Evolutionary conservation across 2,113 vertebrate species (phyloP).

Genomic region (Takifugu bimaculatus): DNA sequence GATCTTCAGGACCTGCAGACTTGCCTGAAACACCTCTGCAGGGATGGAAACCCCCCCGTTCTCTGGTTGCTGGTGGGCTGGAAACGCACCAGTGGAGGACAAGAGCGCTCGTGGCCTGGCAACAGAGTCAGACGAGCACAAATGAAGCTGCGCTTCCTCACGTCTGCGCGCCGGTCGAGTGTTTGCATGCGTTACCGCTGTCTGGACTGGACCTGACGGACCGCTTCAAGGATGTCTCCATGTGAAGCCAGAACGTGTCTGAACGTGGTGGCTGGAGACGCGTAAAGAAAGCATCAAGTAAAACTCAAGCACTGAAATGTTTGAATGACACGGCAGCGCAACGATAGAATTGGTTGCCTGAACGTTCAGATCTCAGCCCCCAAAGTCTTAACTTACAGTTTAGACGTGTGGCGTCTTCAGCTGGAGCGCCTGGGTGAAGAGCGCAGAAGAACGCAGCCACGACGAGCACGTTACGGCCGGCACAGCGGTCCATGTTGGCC

Average conservation of each 20-base stretch:
- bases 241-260: conserved; percentile 58
- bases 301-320: too few species aligned
- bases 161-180: background rate
- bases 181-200: conserved; percentile 62
- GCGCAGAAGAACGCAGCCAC: conserved; percentile 9
- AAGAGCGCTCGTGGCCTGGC: conserved; percentile 37
- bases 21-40: conserved; percentile 81
- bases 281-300: background rate
- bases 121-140: conserved; percentile 3
- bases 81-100: conserved; percentile 58
- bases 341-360: too few species aligned
- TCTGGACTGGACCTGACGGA: conserved; percentile 37
- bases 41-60: conserved; percentile 70
- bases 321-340: too few species aligned
- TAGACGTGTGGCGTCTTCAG: conserved; percentile 17
- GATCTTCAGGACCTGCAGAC: conserved; percentile 64
- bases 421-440: background rate
- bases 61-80: conserved; percentile 72
- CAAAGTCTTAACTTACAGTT: conserved; percentile 44
- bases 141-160: background rate
- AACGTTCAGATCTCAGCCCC: too few species aligned
- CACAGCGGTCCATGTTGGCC: conserved; percentile 26
- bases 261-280: conserved; percentile 31
- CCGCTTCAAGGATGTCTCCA: conserved; percentile 57
- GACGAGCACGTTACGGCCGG: background rate